Conservation (phyloP, 2,113 vertebrate species). For the Talpa occidentalis region DNA sequence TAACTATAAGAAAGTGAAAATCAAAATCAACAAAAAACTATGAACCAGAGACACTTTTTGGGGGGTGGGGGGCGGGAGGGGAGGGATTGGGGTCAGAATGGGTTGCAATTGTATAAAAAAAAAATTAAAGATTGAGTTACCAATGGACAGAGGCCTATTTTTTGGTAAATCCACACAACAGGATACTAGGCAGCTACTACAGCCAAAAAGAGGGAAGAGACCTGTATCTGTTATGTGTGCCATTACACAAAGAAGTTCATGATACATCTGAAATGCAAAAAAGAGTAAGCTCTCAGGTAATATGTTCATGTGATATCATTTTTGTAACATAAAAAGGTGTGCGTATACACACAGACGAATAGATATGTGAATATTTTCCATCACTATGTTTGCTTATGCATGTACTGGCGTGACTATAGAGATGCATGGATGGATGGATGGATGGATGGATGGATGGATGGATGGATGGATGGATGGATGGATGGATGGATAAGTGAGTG, state of each 20-base stretch:
- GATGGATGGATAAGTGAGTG: too few relatives aligned
- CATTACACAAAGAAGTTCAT: background rate
- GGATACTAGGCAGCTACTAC: background rate
- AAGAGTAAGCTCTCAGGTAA: background rate
- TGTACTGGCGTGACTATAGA: too few relatives aligned
- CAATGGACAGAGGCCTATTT: background rate
- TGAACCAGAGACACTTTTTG: too few relatives aligned
- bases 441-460: too few relatives aligned
- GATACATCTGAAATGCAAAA: background rate
- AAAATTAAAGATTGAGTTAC: background rate
- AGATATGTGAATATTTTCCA: background rate
- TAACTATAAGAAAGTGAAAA: too few relatives aligned
- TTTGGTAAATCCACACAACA: background rate
- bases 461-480: background rate
- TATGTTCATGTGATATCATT: background rate
- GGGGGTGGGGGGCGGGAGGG: too few relatives aligned
- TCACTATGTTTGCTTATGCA: background rate
- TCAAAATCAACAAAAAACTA: too few relatives aligned
- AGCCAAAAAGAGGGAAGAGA: background rate
- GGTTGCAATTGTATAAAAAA: too few relatives aligned
- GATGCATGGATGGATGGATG: too few relatives aligned
- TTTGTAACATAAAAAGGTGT: background rate
- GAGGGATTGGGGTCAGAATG: too few relatives aligned
- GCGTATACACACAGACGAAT: background rate
- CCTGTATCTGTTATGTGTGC: fast-evolving